Evolutionary conservation across 1,140 invertebrate species (phyloP), one percentile per base, ranked within the genome.

Genomic region (Neodiprion fabricii): DNA sequence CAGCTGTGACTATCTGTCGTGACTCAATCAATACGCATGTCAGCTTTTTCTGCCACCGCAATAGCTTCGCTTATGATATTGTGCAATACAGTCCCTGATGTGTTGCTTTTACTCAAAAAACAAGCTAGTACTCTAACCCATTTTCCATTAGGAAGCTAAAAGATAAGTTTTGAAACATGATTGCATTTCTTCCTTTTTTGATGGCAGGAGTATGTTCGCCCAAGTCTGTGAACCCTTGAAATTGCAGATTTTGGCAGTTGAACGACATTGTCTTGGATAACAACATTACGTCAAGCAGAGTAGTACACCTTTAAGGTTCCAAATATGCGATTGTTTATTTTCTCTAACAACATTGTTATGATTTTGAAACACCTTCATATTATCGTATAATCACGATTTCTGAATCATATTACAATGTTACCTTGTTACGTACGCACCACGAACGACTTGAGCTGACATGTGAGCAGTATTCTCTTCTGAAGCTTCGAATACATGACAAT

Each of bases 51-150:
- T 9, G 77, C 0, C n/a, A 80, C 40, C 8, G 79, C 1, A 12
- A 77, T 72, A 11, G 61, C 69, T 75, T 83, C 82, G 8, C 82
- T 68, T 10, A 83, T 69, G 12, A 85, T 61, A 21, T 82, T 77
- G 65, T 79, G 69, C 28, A 83, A 77, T 48, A 81, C 67, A 9
- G 70, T 75, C 7, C 78, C 78, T 14, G 69, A 65, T 14, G 78
- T 79, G 74, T 68, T 73, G 50, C 7, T 23, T 74, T 76, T 69
- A 79, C 21, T 47, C 72, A 73, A 11, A 67, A 68, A 53, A 79
- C 76, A 21, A 70, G 75, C 5, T 74, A 21, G 10, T 74, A 17
- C 12, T 76, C 21, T 47, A 79, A 79, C 0, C 77, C 77, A 23
- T 75, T 53, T 53, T 9, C 50, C 50, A 9, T 53, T 53, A 53